Evolutionary conservation across 1,140 invertebrate species (phyloP).

Genomic region (Drosophila melanica): DNA sequence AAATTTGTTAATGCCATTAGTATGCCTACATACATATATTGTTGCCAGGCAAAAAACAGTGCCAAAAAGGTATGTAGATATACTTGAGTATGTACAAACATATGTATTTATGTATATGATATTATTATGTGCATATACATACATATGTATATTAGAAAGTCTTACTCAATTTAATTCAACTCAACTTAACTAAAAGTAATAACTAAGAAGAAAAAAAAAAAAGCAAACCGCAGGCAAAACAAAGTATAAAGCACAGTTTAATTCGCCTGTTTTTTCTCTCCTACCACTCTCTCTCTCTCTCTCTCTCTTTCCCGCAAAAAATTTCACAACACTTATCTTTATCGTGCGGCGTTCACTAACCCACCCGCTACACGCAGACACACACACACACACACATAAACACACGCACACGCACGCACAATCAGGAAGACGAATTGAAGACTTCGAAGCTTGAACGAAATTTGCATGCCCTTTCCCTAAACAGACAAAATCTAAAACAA

Average conservation of each 20-base stretch:
- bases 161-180: slow-evolving; percentile 12
- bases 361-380: slow-evolving; percentile 64
- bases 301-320: slow-evolving; percentile 19
- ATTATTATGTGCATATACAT: neutral
- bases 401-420: slow-evolving; percentile 22
- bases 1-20: too few species aligned
- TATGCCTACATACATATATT: too few species aligned
- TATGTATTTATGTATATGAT: neutral
- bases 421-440: slow-evolving; percentile 59
- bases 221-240: neutral
- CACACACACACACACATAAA: slow-evolving; percentile 9
- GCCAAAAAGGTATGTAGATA: neutral
- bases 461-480: slow-evolving; percentile 20
- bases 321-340: slow-evolving; percentile 40
- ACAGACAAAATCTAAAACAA: neutral
- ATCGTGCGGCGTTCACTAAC: slow-evolving; percentile 68
- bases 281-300: slow-evolving; percentile 6
- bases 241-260: slow-evolving; percentile 23
- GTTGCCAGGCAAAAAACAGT: too few species aligned
- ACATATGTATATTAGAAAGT: slow-evolving; percentile 15
- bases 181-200: neutral
- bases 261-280: slow-evolving; percentile 10
- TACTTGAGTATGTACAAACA: neutral
- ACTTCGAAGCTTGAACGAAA: slow-evolving; percentile 1
- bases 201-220: neutral